Evolutionary conservation across 2,797 vertebrate species (phyloP).

Genomic region (Cyprinella venusta): DNA sequence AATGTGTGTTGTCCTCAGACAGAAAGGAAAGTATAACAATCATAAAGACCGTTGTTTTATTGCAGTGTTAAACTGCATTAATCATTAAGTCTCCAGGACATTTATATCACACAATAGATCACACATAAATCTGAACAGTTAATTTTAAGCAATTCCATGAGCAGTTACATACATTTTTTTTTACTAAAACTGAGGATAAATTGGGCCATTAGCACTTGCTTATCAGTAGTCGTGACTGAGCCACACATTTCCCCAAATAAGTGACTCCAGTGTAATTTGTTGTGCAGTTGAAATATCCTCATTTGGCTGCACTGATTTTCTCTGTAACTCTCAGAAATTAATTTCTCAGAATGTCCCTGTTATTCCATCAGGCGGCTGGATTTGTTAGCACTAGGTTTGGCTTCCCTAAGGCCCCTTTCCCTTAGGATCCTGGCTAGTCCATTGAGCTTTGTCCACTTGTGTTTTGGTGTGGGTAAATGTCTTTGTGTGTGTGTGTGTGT

Average conservation of each 20-base stretch:
- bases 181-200: not conserved
- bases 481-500: slow-evolving; percentile 21
- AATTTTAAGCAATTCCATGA: not conserved
- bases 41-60: not conserved
- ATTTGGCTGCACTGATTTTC: slow-evolving; percentile 11
- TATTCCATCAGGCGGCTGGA: not conserved
- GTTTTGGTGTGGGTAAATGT: slow-evolving; percentile 12
- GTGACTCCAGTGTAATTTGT: slow-evolving; percentile 6
- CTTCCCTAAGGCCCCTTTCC: slow-evolving; percentile 21
- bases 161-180: too few relatives aligned
- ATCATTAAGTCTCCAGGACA: not conserved
- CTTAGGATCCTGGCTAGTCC: slow-evolving; percentile 44
- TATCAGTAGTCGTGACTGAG: not conserved
- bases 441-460: slow-evolving; percentile 43
- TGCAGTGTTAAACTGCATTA: not conserved
- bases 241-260: not conserved
- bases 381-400: slow-evolving; percentile 3
- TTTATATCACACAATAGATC: slow-evolving; percentile 10
- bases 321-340: not conserved
- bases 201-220: not conserved
- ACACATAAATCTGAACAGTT: not conserved
- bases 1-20: too few relatives aligned
- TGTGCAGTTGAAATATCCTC: not conserved
- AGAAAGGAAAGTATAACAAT: not conserved
- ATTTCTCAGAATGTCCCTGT: slow-evolving; percentile 27